Evolutionary conservation across 2,797 vertebrate genomes (phyloP), one percentile per base, ranked within the genome.

Genomic region (Brachymystax lenok): DNA sequence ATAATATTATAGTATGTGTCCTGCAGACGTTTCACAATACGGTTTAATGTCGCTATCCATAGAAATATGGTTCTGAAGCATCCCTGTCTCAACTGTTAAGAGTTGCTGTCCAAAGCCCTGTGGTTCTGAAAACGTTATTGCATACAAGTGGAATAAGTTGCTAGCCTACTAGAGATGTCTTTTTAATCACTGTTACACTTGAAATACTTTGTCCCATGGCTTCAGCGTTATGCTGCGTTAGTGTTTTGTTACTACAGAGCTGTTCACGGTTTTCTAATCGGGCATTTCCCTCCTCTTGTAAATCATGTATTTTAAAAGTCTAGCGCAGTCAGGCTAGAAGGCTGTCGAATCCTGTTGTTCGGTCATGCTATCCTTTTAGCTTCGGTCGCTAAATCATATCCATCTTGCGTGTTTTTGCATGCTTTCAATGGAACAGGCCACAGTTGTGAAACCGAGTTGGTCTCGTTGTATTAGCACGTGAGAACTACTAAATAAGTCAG

Each of bases 321-420:
- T 83, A 81, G 83, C 84, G 85, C 88, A 87, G 74, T 80, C 17
- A 12, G 19, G 13, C 19, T 2, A 51, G 40, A 10, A 46, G 8
- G 35, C 27, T 87, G 88, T 89, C 85, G 88, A 88, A 88, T 87
- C 83, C 40, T 46, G 40, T 46, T 46, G 8, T 46, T 46, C 40
- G 40, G 40, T 46, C 40, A 79, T 75, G 28, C 13, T 33, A 67
- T 67, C 66, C 6, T 3, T 33, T 4, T 33, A 19, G 4, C 14
- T 67, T 67, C 27, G 40, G 8, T 40, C 40, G 28, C 14, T 17
- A 67, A 67, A 67, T 33, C 14, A 46, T 46, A 46, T 46, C 10
- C 40, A 46, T 46, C 40, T 46, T 46, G 40, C 10, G 40, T 46
- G 40, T 30, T 33, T 67, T 14, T 19, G 16, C 1, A 16, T 30